Base-by-base conservation (phyloP, 2,888 invertebrate species). In the Amblyteles armatorius region DNA sequence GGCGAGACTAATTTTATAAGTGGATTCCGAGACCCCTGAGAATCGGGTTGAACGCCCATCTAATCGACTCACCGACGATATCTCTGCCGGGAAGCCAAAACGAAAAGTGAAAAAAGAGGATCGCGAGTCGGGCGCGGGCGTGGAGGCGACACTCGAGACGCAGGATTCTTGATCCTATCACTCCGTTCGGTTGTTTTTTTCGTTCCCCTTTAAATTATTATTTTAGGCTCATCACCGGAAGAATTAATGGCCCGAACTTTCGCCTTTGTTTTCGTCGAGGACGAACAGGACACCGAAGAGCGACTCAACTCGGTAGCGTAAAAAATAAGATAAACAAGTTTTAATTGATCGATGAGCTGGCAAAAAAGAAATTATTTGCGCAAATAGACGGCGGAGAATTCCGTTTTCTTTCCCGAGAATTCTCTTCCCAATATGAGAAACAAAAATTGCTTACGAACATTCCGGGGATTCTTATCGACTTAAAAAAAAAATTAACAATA, bases 1-100 rank as follows among this genome's bases (percentile, higher is more conserved):
- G 22, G 48, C 44, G 73, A 67, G 52, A 50, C 52, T 19, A 52
- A 52, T 36, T 16, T 52, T 57, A n/a, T 29, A 13, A 7, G 9
- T 44, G 57, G 55, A 81, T 63, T 84, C 81, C 69, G 78, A 82
- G 82, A 84, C 81, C 79, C 77, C 84, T 44, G 33, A 19, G 60
- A 57, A 79, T 71, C 48, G 69, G 74, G 84, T 86, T 86, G 83
- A 80, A 84, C 71, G 86, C 69, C 78, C 86, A 65, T 55, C 69
- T 82, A 82, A 86, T 86, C 79, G 83, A 33, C 50, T 26, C 77
- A 68, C 52, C 6, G 33, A 33, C 50, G 69, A 60, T 71, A 67
- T 36, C 33, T 36, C 33, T 76, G 67, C 29, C 60, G 44, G n/a
- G 29, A 29, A 78, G 63, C n/a, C 73, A 44, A 71, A 63, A 65